Evolutionary conservation across 2,797 vertebrate genomes (phyloP).

Genomic region (Myotis findleyi): DNA sequence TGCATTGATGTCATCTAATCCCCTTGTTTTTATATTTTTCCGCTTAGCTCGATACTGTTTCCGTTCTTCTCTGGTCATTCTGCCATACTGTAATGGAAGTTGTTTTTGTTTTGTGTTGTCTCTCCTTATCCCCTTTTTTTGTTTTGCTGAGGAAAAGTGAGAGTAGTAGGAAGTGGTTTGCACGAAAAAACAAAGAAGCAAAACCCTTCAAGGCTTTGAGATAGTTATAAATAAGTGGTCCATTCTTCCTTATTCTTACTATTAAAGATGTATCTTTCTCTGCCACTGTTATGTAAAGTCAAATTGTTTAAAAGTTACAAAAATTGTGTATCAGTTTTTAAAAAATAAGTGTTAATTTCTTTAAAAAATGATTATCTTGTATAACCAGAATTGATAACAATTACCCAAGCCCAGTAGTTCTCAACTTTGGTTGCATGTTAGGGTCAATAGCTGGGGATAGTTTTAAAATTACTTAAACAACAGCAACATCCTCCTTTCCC

Average conservation of each 20-base stretch:
- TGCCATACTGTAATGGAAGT: neutral
- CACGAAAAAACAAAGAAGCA: neutral
- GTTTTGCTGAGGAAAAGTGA: neutral
- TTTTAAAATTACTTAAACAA: constrained; percentile 39
- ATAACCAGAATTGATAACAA: neutral
- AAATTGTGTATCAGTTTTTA: neutral
- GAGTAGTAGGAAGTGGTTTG: neutral
- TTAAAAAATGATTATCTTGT: neutral
- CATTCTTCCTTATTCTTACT: neutral
- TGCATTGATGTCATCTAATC: constrained; percentile 66
- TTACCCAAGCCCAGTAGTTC: neutral
- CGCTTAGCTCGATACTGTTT: constrained; percentile 3
- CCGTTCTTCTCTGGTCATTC: neutral
- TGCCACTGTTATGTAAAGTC: neutral
- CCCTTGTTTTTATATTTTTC: constrained; percentile 45
- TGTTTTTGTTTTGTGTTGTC: constrained; percentile 14
- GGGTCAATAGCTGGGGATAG: neutral
- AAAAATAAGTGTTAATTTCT: constrained; percentile 2
- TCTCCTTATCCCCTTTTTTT: neutral
- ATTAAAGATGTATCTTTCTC: neutral
- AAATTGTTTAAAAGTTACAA: constrained; percentile 20
- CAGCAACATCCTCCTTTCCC: neutral
- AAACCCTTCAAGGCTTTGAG: neutral
- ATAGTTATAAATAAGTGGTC: neutral
- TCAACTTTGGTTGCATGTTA: neutral